A percentile compares a stretch with the other conserved stretches of the same genome.
phyloP scores from a whole-genome alignment of 2,113 vertebrate species.

The Sterrhoptilus dennistouni region DNA sequence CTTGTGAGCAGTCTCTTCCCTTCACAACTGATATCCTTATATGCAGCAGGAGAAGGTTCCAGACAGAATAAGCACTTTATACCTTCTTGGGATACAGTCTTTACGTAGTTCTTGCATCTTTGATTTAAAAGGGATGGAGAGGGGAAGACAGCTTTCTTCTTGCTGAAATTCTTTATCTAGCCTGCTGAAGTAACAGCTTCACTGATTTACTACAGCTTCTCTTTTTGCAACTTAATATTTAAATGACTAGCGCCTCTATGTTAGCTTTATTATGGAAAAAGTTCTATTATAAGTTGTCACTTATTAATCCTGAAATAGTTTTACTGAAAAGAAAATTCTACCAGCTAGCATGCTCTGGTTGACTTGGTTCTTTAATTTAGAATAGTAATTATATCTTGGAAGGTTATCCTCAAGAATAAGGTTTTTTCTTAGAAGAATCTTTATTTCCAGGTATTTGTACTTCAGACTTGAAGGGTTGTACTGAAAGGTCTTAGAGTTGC shows the following conservation, averaged over 20 bases:
- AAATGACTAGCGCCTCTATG: not conserved
- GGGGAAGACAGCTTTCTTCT: not conserved
- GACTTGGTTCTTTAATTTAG: not conserved
- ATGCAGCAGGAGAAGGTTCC: not conserved
- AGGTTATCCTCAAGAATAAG: not conserved
- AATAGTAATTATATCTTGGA: not conserved
- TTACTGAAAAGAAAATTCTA: not conserved
- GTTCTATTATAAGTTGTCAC: not conserved
- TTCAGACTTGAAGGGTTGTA: not conserved
- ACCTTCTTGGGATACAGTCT: not conserved
- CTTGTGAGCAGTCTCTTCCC: accelerated
- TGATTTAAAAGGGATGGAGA: not conserved
- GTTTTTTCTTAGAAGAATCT: not conserved
- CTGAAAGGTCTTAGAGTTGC: not conserved
- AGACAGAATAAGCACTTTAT: not conserved
- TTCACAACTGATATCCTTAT: not conserved
- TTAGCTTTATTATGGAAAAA: not conserved
- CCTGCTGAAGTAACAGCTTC: not conserved
- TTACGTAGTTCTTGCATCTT: not conserved
- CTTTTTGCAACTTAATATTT: not conserved
- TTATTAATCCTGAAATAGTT: not conserved
- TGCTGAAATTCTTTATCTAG: not conserved
- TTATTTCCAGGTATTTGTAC: not conserved
- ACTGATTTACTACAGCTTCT: not conserved
- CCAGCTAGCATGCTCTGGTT: not conserved